phyloP scores from a whole-genome alignment of 1,140 invertebrate genomes.

The Cotesia chilonis region DNA sequence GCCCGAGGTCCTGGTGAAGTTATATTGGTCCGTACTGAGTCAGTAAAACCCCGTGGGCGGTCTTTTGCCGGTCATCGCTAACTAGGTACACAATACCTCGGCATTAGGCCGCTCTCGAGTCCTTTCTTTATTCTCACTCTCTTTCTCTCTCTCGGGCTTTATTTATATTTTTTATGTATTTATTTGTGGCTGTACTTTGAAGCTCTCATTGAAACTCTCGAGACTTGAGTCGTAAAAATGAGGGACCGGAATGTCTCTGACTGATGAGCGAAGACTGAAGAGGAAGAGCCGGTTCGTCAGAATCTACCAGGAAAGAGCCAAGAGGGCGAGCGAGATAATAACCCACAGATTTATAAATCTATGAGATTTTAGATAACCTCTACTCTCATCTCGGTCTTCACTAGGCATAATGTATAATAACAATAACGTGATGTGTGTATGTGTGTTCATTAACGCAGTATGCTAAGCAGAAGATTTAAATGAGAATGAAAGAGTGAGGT shows the following conservation, averaged over 20 bases:
- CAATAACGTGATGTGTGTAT: no score
- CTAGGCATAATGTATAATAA: no score
- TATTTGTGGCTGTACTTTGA: no score
- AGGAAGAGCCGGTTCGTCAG: no score
- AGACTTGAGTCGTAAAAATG: neutral
- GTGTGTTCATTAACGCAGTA: conserved; percentile 47
- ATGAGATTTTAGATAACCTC: conserved; percentile 57
- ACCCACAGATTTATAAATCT: conserved; percentile 18
- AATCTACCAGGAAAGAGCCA: conserved; percentile 3
- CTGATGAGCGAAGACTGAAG: conserved; percentile 10
- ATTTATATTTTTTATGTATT: conserved; percentile 26
- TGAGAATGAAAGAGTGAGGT: no score
- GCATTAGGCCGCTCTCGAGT: conserved; percentile 47
- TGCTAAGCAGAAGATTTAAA: conserved; percentile 42
- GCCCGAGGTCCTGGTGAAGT: no score
- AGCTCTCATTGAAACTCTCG: no score
- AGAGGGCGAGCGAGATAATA: conserved; percentile 3
- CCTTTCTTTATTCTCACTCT: conserved; percentile 24
- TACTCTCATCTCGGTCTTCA: conserved; percentile 31
- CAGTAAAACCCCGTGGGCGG: conserved; percentile 51
- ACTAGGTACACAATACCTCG: conserved; percentile 58
- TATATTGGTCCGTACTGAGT: neutral
- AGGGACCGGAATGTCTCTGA: no score
- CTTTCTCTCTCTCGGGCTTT: conserved; percentile 4
- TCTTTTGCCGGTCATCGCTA: conserved; percentile 49